phyloP scores from a whole-genome alignment of 2,113 vertebrate species.

The Antigone vipio region DNA sequence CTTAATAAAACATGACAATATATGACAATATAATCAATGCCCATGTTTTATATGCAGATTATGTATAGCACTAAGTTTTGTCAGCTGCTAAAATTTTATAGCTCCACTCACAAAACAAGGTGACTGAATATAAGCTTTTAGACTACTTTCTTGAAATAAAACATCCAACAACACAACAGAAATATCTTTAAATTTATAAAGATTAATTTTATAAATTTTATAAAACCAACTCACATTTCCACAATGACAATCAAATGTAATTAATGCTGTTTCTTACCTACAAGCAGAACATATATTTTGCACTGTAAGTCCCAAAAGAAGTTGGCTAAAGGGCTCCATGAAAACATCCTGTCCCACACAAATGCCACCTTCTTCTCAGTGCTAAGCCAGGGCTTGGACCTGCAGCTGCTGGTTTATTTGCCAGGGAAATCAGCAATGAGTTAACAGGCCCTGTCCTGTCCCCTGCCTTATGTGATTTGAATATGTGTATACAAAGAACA shows the following conservation, averaged over 20 bases:
- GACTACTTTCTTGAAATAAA: not conserved
- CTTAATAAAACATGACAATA: not conserved
- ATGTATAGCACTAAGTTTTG: not conserved
- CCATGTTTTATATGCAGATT: not conserved
- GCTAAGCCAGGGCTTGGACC: slow-evolving; percentile 41
- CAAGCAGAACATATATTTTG: slow-evolving; percentile 71
- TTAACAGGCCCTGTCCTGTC: slow-evolving; percentile 76
- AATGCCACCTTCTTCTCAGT: slow-evolving; percentile 33
- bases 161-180: not conserved
- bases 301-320: slow-evolving; percentile 60
- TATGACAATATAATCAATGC: not conserved
- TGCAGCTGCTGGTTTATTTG: slow-evolving; percentile 81
- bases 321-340: slow-evolving; percentile 68
- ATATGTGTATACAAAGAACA: slow-evolving; percentile 81
- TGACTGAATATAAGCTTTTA: slow-evolving; percentile 14
- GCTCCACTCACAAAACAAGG: not conserved
- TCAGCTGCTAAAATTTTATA: not conserved
- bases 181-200: not conserved
- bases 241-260: not conserved
- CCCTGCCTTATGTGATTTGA: slow-evolving; percentile 78
- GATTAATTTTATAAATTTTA: not conserved
- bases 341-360: slow-evolving; percentile 72
- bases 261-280: slow-evolving; percentile 73
- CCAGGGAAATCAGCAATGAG: slow-evolving; percentile 80
- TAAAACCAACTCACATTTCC: not conserved